Evolutionary conservation across 30 jellyfish, hydroid and myxozoan genomes (phyloP), one percentile per base, ranked within the genome.

Genomic region (Pelagia noctiluca): DNA sequence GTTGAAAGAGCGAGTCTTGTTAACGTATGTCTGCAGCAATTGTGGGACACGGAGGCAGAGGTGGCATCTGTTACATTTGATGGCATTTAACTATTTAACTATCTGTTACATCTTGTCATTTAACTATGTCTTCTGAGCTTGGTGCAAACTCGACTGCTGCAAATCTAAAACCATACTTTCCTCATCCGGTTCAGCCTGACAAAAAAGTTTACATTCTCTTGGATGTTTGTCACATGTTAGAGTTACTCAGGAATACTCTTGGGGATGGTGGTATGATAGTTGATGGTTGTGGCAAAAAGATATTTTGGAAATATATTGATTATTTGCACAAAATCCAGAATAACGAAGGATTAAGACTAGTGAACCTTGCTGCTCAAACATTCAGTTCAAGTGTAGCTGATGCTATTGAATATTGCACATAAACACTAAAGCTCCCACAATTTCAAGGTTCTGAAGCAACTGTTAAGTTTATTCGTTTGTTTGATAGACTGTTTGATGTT

Each of bases 161-260:
- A 5, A 22, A 1, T 76, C 88, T 60, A n/a, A n/a, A n/a, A n/a
- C n/a, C n/a, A n/a, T n/a, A n/a, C n/a, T n/a, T n/a, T n/a, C n/a
- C n/a, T n/a, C n/a, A n/a, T n/a, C n/a, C n/a, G n/a, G n/a, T n/a
- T n/a, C n/a, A n/a, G n/a, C n/a, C n/a, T n/a, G n/a, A n/a, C n/a
- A n/a, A n/a, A n/a, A n/a, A n/a, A n/a, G n/a, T n/a, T n/a, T n/a
- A n/a, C n/a, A n/a, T n/a, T n/a, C n/a, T n/a, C n/a, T n/a, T n/a
- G n/a, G n/a, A n/a, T n/a, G n/a, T n/a, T n/a, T n/a, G n/a, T n/a
- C 96, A 87, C 57, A 86, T 76, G 92, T 46, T 87, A 26, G 68
- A 65, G 63, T 81, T 87, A 12, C 81, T 87, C 1, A 62, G 92
- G 19, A 86, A 86, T 80, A 83, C 96, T 3, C 31, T 76, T 25